Evolutionary conservation across 2,888 invertebrate genomes (phyloP).

Genomic region (Heliconius hortense): DNA sequence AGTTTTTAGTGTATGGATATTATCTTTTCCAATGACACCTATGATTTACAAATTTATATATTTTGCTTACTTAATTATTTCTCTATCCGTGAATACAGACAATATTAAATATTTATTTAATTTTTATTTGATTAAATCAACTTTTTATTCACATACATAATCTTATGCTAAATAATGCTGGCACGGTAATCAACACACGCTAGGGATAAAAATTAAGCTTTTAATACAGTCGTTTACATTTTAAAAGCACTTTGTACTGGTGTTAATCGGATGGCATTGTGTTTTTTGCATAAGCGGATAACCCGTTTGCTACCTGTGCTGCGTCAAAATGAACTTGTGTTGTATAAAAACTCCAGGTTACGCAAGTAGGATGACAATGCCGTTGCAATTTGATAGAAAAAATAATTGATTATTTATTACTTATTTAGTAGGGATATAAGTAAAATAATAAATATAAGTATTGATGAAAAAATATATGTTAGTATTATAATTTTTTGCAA

Average conservation of each 20-base stretch:
- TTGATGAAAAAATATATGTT: too few species aligned
- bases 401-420: neutral
- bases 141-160: neutral
- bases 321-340: slow-evolving; percentile 53
- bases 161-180: slow-evolving; percentile 28
- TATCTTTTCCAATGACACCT: too few species aligned
- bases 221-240: slow-evolving; percentile 61
- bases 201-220: slow-evolving; percentile 55
- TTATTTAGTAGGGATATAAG: too few species aligned
- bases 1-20: too few species aligned
- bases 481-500: too few species aligned
- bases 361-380: slow-evolving; percentile 62
- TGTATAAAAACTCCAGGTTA: slow-evolving; percentile 63
- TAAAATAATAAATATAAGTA: too few species aligned
- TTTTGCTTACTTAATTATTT: neutral
- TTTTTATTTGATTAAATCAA: neutral
- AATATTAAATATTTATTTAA: neutral
- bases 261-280: slow-evolving; percentile 77
- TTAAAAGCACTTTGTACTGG: slow-evolving; percentile 64
- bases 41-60: neutral
- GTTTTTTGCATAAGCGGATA: slow-evolving; percentile 79
- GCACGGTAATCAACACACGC: slow-evolving; percentile 54
- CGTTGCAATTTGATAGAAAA: slow-evolving; percentile 22
- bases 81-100: neutral
- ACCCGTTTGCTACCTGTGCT: slow-evolving; percentile 77